These are phyloP conservation scores for Ooceraea biroi DNA, from an alignment of 1,140 invertebrate species.

Conservation along the genomic window DNA sequence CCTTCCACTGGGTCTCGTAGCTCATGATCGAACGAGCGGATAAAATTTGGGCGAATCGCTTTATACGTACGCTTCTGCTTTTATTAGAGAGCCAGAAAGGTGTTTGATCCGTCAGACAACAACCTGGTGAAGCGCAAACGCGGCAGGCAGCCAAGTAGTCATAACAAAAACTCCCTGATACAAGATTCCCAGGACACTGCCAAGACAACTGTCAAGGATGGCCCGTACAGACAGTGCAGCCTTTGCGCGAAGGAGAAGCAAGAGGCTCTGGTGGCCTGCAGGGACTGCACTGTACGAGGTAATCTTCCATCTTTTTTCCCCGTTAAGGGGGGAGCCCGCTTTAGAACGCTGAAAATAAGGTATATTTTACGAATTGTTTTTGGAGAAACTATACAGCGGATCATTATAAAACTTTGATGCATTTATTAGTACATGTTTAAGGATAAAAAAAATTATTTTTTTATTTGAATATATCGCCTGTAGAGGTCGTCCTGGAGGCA, in stretches of 20 bases:
- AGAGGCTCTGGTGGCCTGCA: slow-evolving; percentile 91
- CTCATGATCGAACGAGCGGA: no score
- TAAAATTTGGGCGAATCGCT: not conserved
- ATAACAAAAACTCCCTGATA: slow-evolving; percentile 85
- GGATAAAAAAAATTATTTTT: no score
- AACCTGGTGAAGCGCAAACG: slow-evolving; percentile 89
- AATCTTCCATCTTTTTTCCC: no score
- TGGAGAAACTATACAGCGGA: no score
- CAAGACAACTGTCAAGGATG: slow-evolving; percentile 83
- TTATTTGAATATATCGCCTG: no score
- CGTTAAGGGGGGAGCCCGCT: no score
- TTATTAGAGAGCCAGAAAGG: slow-evolving; percentile 89
- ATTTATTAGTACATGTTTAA: no score
- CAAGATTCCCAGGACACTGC: slow-evolving; percentile 80
- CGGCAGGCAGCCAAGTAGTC: slow-evolving; percentile 88
- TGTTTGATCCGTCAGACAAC: slow-evolving; percentile 93
- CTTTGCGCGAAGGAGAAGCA: slow-evolving; percentile 84
- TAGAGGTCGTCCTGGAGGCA: no score
- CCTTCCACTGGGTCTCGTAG: not conserved
- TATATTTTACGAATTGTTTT: no score
- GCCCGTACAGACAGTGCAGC: slow-evolving; percentile 85
- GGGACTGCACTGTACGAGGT: slow-evolving; percentile 94
- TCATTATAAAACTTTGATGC: no score
- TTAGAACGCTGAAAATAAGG: no score
- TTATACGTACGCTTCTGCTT: slow-evolving; percentile 21